Evolutionary conservation across 2,888 invertebrate species (phyloP).

Genomic region (Dorcus parallelipipedus): DNA sequence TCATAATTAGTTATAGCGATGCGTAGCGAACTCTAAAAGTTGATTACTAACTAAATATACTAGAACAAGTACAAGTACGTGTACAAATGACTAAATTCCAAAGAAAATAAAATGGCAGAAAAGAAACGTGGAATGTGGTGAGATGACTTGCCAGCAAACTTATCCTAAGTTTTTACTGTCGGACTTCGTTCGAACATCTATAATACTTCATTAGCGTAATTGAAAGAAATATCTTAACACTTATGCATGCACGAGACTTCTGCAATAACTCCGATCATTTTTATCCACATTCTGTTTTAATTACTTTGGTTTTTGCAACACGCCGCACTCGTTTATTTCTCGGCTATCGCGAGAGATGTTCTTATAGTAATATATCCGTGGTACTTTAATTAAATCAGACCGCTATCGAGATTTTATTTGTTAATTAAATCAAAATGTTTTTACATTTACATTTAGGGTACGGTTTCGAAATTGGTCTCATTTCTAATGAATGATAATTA

Average conservation of each 20-base stretch:
- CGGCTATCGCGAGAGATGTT: slow-evolving; percentile 3
- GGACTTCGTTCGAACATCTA: slow-evolving; percentile 7
- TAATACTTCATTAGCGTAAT: slow-evolving; percentile 20
- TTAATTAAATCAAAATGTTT: no score
- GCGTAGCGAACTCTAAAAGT: no score
- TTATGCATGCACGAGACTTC: slow-evolving; percentile 7
- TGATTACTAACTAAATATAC: no score
- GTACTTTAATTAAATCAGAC: not conserved
- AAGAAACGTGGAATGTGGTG: slow-evolving; percentile 13
- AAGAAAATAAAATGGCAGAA: not conserved
- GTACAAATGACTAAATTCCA: slow-evolving; percentile 5
- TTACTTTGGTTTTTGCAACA: slow-evolving; percentile 8
- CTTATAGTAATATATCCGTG: slow-evolving; percentile 1
- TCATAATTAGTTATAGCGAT: no score
- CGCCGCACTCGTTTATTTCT: slow-evolving; percentile 2
- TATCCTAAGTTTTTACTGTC: slow-evolving; percentile 10
- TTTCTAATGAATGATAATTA: no score
- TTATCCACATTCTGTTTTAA: slow-evolving; percentile 6
- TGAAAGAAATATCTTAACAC: slow-evolving; percentile 18
- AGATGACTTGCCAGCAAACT: slow-evolving; percentile 13
- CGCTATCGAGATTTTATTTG: not conserved
- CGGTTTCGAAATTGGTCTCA: no score
- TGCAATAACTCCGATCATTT: slow-evolving; percentile 4
- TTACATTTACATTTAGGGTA: no score
- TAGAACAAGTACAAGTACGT: not conserved